Percentiles rank a stretch among this genome's conserved stretches.
Evolutionary conservation across 2,797 vertebrate species (phyloP).

Genomic region (Amniataba percoides): DNA sequence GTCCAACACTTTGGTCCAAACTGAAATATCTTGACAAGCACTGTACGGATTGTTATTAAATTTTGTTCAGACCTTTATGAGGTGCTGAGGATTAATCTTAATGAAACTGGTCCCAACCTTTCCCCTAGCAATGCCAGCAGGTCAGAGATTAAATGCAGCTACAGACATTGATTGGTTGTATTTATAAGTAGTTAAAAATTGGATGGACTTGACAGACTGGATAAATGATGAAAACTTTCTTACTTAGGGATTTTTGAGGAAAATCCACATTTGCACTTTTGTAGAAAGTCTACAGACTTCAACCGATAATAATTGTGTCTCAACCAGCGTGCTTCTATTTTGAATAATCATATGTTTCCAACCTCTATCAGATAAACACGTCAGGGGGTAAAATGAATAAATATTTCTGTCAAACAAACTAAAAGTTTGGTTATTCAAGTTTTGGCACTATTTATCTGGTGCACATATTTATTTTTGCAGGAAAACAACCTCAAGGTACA

Average conservation of each 20-base stretch:
- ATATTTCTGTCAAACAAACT: background rate
- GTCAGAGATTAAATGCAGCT: no score
- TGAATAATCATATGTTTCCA: background rate
- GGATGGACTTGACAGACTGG: constrained; percentile 1
- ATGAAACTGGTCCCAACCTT: background rate
- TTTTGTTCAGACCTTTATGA: background rate
- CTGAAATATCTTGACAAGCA: background rate
- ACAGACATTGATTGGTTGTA: background rate
- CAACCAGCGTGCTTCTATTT: background rate
- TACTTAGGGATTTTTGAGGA: no score
- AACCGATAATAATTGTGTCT: background rate
- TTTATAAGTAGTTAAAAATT: background rate
- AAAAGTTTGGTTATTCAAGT: background rate
- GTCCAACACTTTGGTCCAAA: background rate
- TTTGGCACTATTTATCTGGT: background rate
- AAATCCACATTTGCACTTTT: background rate
- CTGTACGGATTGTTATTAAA: background rate
- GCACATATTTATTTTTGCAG: constrained; percentile 23
- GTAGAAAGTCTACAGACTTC: background rate
- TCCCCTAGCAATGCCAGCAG: background rate
- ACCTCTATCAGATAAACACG: background rate
- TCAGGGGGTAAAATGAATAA: background rate
- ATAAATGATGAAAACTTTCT: background rate
- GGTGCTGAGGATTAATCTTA: background rate
- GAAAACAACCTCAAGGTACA: constrained; percentile 24